Percentiles rank a stretch among this genome's conserved stretches.
These are phyloP conservation scores for Bombycilla garrulus DNA, from an alignment of 2,113 vertebrate species.

Conservation along the genomic window DNA sequence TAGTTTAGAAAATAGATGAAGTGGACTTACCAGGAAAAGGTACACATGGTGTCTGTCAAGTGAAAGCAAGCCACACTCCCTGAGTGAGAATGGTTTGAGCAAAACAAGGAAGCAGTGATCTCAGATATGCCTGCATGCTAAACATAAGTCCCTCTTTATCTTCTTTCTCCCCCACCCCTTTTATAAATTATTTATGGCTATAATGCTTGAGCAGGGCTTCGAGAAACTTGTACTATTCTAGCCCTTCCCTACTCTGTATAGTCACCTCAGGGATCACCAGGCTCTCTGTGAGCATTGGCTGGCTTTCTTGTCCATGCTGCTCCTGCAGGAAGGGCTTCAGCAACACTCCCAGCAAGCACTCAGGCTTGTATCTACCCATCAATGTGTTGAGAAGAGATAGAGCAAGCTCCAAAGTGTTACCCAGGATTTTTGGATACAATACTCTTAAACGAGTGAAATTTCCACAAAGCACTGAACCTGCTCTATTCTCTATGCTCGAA, in stretches of 20 bases:
- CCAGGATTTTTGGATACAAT: background rate
- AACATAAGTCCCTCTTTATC: background rate
- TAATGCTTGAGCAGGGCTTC: background rate
- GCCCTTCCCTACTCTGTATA: background rate
- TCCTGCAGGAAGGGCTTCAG: background rate
- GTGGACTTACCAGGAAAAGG: background rate
- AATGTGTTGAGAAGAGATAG: background rate
- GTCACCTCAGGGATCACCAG: background rate
- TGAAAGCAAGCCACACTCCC: background rate
- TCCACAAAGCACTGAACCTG: background rate
- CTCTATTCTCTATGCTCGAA: background rate
- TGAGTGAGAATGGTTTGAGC: background rate
- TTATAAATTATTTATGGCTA: background rate
- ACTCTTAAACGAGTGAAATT: background rate
- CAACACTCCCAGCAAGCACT: rapidly evolving
- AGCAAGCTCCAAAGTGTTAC: background rate
- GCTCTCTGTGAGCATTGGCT: background rate
- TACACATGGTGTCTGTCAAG: rapidly evolving
- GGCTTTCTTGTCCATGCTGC: background rate
- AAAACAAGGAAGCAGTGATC: background rate
- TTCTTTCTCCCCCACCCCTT: rapidly evolving
- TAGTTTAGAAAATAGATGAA: background rate
- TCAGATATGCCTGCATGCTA: background rate
- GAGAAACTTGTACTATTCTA: background rate
- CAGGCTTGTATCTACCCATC: background rate